phyloP scores from a whole-genome alignment of 2,113 vertebrate species.

The Peromyscus polionotus region DNA sequence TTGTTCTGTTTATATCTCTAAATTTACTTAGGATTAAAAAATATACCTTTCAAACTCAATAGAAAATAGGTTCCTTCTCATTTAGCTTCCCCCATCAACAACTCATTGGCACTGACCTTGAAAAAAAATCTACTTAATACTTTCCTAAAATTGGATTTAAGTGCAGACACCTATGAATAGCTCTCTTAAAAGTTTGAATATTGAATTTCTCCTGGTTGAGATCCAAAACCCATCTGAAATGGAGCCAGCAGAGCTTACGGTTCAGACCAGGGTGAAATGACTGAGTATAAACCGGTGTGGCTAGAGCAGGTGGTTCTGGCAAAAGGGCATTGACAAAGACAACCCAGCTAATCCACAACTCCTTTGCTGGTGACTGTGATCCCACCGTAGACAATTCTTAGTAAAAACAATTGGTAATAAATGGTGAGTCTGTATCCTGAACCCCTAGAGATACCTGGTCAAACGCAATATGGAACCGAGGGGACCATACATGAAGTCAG shows the following conservation, averaged over 20 bases:
- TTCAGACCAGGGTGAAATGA: neutral
- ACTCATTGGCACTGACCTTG: neutral
- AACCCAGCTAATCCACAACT: neutral
- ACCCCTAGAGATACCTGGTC: neutral
- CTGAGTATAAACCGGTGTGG: neutral
- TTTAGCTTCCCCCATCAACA: slow-evolving; percentile 10
- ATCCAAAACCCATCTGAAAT: neutral
- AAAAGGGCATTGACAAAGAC: neutral
- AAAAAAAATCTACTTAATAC: neutral
- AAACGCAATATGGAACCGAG: neutral
- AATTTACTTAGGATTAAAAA: neutral
- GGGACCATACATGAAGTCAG: no score
- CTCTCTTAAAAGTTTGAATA: slow-evolving; percentile 6
- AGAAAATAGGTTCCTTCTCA: slow-evolving; percentile 58
- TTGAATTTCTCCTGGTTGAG: neutral
- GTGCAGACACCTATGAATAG: neutral
- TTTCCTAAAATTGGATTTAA: slow-evolving; percentile 41
- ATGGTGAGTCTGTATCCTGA: neutral
- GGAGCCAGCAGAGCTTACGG: neutral
- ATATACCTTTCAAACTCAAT: slow-evolving; percentile 31
- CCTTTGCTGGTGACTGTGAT: neutral
- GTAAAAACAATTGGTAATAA: neutral
- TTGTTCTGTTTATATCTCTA: neutral
- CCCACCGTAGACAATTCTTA: neutral
- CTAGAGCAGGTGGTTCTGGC: neutral